Conservation (phyloP, 2,888 invertebrate genomes). For the Parnassius smintheus region DNA sequence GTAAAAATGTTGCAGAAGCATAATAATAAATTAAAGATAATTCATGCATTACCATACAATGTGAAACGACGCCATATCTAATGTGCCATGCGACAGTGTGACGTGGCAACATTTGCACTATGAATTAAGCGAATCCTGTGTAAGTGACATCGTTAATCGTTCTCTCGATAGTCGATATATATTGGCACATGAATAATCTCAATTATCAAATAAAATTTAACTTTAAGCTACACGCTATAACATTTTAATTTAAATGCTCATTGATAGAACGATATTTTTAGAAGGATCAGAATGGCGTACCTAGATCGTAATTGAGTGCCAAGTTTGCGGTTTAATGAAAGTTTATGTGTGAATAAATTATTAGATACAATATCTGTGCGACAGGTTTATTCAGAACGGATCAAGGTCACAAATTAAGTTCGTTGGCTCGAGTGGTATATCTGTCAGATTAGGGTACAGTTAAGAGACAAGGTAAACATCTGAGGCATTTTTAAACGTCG, state of each 20-base stretch:
- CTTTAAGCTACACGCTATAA: neutral
- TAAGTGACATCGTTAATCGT: slow-evolving; percentile 41
- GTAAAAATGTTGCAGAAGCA: no score
- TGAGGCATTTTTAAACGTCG: no score
- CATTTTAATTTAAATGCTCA: neutral
- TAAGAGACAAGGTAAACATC: no score
- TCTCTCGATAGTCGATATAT: slow-evolving; percentile 35
- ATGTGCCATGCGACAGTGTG: slow-evolving; percentile 15
- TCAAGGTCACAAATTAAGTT: neutral
- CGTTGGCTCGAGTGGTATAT: neutral
- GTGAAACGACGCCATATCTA: neutral
- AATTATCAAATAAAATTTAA: neutral
- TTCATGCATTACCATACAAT: neutral
- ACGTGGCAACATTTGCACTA: slow-evolving; percentile 39
- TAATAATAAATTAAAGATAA: no score
- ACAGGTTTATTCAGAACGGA: neutral
- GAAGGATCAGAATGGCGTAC: neutral
- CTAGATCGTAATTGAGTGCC: slow-evolving; percentile 7
- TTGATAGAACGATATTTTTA: neutral
- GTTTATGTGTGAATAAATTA: slow-evolving; percentile 7
- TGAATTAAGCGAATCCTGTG: slow-evolving; percentile 43
- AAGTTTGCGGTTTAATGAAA: neutral
- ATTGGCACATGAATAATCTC: neutral
- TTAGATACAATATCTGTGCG: neutral
- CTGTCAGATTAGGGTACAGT: no score